A percentile compares a stretch with the other conserved stretches of the same genome.
Conservation (phyloP, 2,888 invertebrate species). For the Epicampocera succincta region DNA sequence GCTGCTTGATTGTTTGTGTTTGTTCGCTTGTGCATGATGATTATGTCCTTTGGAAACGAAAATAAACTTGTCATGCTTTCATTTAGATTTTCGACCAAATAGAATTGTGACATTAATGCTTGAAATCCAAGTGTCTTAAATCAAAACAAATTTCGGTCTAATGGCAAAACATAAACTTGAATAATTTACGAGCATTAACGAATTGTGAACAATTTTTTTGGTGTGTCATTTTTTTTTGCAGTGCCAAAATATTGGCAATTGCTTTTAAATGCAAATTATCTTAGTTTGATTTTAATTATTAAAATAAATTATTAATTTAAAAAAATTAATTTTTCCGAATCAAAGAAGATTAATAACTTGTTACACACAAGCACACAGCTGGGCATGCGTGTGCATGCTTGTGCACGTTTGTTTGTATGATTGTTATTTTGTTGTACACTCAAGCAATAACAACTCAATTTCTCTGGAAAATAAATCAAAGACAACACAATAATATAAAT, state of each 20-base stretch:
- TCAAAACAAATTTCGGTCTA: conserved; percentile 8
- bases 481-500: no score
- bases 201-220: conserved; percentile 11
- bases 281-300: no score
- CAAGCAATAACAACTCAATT: no score
- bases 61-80: conserved; percentile 20
- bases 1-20: not conserved
- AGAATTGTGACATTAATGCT: conserved; percentile 18
- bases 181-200: conserved; percentile 10
- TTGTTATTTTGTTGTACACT: no score
- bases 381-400: no score
- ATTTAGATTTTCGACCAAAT: conserved; percentile 12
- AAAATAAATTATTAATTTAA: no score
- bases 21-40: not conserved
- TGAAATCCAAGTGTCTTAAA: conserved; percentile 24
- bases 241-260: not conserved
- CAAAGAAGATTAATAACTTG: not conserved
- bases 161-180: not conserved
- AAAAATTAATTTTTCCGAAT: conserved; percentile 4
- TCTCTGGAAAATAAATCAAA: no score
- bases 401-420: no score
- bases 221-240: not conserved
- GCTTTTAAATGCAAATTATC: not conserved
- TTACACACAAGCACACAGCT: no score
- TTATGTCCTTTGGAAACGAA: conserved; percentile 3